phyloP scores from a whole-genome alignment of 1,140 invertebrate species.

The Rhagoletis zephyria region DNA sequence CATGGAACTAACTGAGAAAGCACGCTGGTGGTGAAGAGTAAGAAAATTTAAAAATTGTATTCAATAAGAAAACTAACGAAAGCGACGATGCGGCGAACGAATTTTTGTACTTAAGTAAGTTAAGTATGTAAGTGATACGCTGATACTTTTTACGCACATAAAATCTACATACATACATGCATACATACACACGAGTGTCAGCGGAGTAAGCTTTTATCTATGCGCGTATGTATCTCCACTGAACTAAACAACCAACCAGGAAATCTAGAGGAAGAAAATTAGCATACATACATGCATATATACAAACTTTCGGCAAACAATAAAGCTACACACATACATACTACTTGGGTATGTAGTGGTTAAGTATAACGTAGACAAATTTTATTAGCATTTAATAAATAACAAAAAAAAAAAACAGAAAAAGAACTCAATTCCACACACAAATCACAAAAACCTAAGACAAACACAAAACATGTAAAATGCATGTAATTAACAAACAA shows the following conservation, averaged over 20 bases:
- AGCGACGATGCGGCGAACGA: conserved; percentile 19
- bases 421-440: background rate
- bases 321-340: background rate
- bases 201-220: conserved; percentile 6
- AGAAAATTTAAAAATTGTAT: no score
- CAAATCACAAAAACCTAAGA: background rate
- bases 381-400: background rate
- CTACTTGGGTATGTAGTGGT: background rate
- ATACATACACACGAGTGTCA: background rate
- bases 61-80: background rate
- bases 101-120: conserved; percentile 35
- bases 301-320: background rate
- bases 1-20: no score
- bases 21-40: background rate
- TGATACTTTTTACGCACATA: background rate
- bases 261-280: background rate
- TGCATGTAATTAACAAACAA: no score
- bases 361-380: conserved; percentile 12
- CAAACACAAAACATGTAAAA: no score
- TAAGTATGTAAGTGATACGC: background rate
- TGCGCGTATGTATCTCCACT: background rate
- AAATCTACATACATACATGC: background rate
- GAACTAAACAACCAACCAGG: background rate
- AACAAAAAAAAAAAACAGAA: background rate
- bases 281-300: background rate